Evolutionary conservation across 2,113 vertebrate genomes (phyloP), one percentile per base, ranked within the genome.

Genomic region (Callithrix jacchus): DNA sequence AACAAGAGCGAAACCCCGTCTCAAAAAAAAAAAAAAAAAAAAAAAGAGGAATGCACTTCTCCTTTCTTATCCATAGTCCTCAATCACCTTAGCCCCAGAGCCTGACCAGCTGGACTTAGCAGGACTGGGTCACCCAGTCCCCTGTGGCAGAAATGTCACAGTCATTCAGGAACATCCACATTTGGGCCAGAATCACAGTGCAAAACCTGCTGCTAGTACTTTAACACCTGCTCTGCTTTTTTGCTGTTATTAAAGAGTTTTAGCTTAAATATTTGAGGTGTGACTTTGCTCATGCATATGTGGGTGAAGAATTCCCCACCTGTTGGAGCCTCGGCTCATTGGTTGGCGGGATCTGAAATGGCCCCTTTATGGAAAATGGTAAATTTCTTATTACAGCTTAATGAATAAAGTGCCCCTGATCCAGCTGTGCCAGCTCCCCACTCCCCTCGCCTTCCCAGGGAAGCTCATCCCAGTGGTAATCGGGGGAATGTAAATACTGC

Each of bases 211-310:
- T 16, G 16, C 49, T 52, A 89, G 95, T 94, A 92, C 96, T 96
- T 97, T 95, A 97, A 97, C 96, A 97, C 95, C 94, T 96, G 93
- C 95, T 98, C 97, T 97, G 87, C 83, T 97, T 89, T 94, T 95
- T 61, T 95, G 85, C 13, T 81, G 40, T 66, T 97, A 97, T 86
- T 86, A 97, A 97, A 89, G 88, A 84, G 76, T 81, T 97, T 97
- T 91, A 96, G 93, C 97, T 97, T 97, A 96, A 97, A 97, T 96
- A 97, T 96, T 84, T 83, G 81, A 97, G 81, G 40, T 86, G 35
- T 93, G 90, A 93, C 89, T 97, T 95, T 96, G 74, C 76, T 93
- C 81, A 77, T 96, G 90, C 88, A 97, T 77, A 91, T 91, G 91
- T 52, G 94, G 97, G 95, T 97, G 64, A 81, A 84, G 79, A 97